These are phyloP conservation scores for Tetragonula carbonaria DNA, from an alignment of 2,888 invertebrate genomes.

Conservation along the genomic window DNA sequence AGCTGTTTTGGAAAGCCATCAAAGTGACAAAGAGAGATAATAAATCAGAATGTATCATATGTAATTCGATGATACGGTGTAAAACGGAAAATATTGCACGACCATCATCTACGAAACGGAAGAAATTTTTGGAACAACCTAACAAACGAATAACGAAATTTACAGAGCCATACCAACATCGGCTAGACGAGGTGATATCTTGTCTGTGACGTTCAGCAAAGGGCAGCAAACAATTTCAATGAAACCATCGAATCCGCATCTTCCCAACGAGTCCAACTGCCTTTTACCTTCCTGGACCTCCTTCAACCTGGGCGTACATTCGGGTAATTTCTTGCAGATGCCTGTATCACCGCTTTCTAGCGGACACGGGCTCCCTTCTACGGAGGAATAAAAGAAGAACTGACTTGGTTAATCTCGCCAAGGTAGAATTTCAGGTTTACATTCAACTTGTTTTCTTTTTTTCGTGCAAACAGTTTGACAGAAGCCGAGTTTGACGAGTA, in stretches of 20 bases:
- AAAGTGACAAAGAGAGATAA: no score
- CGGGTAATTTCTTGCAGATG: slow-evolving; percentile 72
- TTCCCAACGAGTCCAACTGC: slow-evolving; percentile 55
- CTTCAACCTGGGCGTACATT: slow-evolving; percentile 70
- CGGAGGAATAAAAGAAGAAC: neutral
- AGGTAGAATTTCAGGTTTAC: neutral
- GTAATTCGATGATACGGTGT: no score
- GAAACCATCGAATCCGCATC: slow-evolving; percentile 84
- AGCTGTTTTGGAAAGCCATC: no score
- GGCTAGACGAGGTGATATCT: slow-evolving; percentile 65
- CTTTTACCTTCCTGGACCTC: slow-evolving; percentile 70
- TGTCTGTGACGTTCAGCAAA: slow-evolving; percentile 49
- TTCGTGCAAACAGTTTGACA: neutral
- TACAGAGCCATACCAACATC: slow-evolving; percentile 70
- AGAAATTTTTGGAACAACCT: no score
- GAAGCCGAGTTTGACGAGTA: neutral
- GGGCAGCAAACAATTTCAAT: slow-evolving; percentile 86
- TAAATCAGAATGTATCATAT: no score
- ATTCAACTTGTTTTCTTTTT: neutral
- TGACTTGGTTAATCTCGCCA: neutral
- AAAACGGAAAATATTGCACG: no score
- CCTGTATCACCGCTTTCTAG: slow-evolving; percentile 69
- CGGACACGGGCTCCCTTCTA: slow-evolving; percentile 70
- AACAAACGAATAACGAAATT: neutral
- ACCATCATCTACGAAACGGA: no score